Evolutionary conservation across 2,888 invertebrate species (phyloP).

Genomic region (Cyclophora punctaria): DNA sequence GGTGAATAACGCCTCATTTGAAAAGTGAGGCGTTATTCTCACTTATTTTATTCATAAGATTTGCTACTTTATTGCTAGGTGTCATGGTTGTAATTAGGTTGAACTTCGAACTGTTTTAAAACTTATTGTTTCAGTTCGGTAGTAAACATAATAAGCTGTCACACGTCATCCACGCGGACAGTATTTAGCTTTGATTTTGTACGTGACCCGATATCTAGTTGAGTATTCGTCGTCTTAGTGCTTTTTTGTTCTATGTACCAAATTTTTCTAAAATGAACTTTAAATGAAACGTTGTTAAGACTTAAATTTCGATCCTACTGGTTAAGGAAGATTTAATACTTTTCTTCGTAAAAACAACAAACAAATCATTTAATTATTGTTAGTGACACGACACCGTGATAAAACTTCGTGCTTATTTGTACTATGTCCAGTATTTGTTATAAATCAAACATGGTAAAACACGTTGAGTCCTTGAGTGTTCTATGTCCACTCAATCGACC

Average conservation of each 20-base stretch:
- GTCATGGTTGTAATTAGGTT: no score
- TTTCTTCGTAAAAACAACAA: not conserved
- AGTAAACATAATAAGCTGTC: no score
- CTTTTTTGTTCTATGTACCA: slow-evolving; percentile 1
- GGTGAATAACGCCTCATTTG: no score
- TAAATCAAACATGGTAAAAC: slow-evolving; percentile 6
- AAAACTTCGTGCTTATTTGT: slow-evolving; percentile 6
- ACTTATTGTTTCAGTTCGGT: no score
- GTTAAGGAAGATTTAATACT: slow-evolving; percentile 3
- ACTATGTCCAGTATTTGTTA: slow-evolving; percentile 8
- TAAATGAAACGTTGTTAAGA: slow-evolving; percentile 6
- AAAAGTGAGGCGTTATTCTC: no score
- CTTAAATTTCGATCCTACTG: slow-evolving; percentile 5
- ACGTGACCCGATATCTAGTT: no score
- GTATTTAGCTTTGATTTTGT: no score
- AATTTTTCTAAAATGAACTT: slow-evolving; percentile 1
- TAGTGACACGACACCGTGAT: slow-evolving; percentile 4
- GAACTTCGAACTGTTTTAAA: no score
- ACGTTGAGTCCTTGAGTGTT: slow-evolving; percentile 9
- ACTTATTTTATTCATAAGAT: no score
- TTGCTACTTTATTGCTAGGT: no score
- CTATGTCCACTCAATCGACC: slow-evolving; percentile 9
- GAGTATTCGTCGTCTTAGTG: slow-evolving; percentile 2
- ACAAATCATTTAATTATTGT: slow-evolving; percentile 1
- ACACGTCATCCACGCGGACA: no score